Evolutionary conservation across 2,797 vertebrate genomes (phyloP), one percentile per base, ranked within the genome.

Genomic region (Leucoraja ocellata): DNA sequence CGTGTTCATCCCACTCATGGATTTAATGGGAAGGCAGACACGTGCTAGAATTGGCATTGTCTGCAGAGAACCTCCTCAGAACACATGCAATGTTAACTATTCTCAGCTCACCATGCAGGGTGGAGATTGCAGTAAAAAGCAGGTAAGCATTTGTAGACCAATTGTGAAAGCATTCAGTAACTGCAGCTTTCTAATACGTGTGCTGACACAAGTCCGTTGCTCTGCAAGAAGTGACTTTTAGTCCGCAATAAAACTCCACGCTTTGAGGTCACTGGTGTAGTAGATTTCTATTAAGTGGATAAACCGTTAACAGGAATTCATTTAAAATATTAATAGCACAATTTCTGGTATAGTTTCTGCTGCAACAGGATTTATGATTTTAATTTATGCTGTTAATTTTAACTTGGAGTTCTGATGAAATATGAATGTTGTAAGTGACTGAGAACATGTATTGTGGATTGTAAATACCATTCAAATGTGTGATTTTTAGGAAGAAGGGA

Each of bases 291-390:
- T 92, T 92, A 76, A 92, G 39, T 92, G 90, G 71, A 92, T 76
- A 76, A 92, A 92, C 90, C 54, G 39, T 92, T 92, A 92, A 76
- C 39, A 74, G 90, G 90, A 76, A 92, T 92, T 92, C 90, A 92
- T 92, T 92, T 92, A 71, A 92, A 92, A 92, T 92, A 92, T 92
- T 92, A 92, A 92, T 92, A 74, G 90, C 71, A 92, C 90, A 74
- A 91, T 91, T 46, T 91, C 90, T 91, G 90, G 90, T 91, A 74
- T 74, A 91, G 71, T 91, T 91, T 74, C 86, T 23, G 54, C 90
- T 28, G 71, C 90, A 76, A 92, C 23, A 92, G 90, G 90, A 92
- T 92, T 92, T 92, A 92, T 92, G 90, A 92, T 74, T 92, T 92
- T 92, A 92, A 92, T 92, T 92, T 92, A 54, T 92, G 73, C 71